These are phyloP conservation scores for Hippoglossus hippoglossus DNA, from an alignment of 2,797 vertebrate genomes.

Conservation along the genomic window DNA sequence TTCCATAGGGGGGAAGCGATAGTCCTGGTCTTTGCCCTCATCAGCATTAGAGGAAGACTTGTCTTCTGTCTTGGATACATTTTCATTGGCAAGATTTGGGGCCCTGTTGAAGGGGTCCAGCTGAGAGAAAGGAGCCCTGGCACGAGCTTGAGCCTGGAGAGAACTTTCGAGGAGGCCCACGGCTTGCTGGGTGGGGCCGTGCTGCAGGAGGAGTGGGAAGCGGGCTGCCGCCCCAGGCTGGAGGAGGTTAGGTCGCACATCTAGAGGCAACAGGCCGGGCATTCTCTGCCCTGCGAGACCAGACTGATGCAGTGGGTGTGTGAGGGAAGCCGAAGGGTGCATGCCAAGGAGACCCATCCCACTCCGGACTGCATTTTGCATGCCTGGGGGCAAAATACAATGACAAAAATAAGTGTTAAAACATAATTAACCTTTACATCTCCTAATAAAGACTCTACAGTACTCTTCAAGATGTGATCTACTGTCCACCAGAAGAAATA, in stretches of 20 bases:
- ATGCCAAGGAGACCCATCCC: slow-evolving; percentile 89
- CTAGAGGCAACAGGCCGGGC: slow-evolving; percentile 91
- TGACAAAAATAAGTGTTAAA: slow-evolving; percentile 17
- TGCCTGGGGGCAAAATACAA: slow-evolving; percentile 71
- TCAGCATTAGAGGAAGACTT: slow-evolving; percentile 86
- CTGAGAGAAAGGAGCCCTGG: slow-evolving; percentile 91
- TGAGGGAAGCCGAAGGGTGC: slow-evolving; percentile 89
- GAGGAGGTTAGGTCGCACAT: slow-evolving; percentile 91
- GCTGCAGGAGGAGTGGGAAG: slow-evolving; percentile 93
- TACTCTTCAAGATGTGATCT: neutral
- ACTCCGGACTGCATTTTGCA: slow-evolving; percentile 87
- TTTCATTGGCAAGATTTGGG: slow-evolving; percentile 85
- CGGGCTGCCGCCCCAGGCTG: slow-evolving; percentile 79
- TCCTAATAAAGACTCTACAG: neutral
- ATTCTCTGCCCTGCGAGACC: slow-evolving; percentile 89
- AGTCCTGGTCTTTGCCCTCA: slow-evolving; percentile 97
- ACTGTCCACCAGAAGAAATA: neutral
- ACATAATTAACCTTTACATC: neutral
- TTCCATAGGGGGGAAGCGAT: slow-evolving; percentile 94
- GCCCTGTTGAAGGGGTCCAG: slow-evolving; percentile 90
- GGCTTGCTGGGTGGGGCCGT: slow-evolving; percentile 86
- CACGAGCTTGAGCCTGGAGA: slow-evolving; percentile 88
- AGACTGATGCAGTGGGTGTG: slow-evolving; percentile 89
- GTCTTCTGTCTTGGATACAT: slow-evolving; percentile 87
- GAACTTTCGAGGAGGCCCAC: slow-evolving; percentile 86